Conservation (phyloP, 2,797 vertebrate genomes). For the Telmatherina bonti region DNA sequence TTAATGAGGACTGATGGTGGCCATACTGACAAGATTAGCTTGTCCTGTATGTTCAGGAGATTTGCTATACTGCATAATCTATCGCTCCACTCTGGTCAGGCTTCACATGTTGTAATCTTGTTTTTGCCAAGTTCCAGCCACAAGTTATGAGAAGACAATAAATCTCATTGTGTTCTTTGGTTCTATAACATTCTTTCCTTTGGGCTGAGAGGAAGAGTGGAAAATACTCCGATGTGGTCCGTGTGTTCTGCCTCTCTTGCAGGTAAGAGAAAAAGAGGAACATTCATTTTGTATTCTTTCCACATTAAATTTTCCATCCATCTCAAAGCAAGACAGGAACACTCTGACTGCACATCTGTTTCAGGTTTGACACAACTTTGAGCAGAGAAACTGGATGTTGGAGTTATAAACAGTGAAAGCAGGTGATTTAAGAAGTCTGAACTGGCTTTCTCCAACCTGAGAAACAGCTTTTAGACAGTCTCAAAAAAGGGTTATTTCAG, state of each 20-base stretch:
- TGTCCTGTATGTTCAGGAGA: slow-evolving; percentile 6
- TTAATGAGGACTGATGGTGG: slow-evolving; percentile 40
- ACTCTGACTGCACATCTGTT: slow-evolving; percentile 57
- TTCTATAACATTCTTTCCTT: slow-evolving; percentile 52
- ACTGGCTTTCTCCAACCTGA: slow-evolving; percentile 1
- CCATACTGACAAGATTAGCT: slow-evolving; percentile 19
- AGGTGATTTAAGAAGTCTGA: slow-evolving; percentile 24
- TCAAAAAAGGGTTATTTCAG: neutral
- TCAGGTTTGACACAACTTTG: slow-evolving; percentile 36
- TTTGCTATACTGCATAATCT: slow-evolving; percentile 19
- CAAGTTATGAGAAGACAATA: slow-evolving; percentile 51
- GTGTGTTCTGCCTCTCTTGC: slow-evolving; percentile 3
- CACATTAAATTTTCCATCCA: slow-evolving; percentile 49
- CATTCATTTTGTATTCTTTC: slow-evolving; percentile 42
- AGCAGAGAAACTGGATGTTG: slow-evolving; percentile 16
- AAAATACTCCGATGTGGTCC: slow-evolving; percentile 35
- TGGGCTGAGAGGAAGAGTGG: slow-evolving; percentile 26
- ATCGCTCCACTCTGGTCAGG: slow-evolving; percentile 31
- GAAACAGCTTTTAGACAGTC: neutral
- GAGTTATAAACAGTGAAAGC: slow-evolving; percentile 17
- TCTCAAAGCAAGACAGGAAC: slow-evolving; percentile 45
- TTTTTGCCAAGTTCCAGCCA: slow-evolving; percentile 25
- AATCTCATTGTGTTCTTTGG: slow-evolving; percentile 53
- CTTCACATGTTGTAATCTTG: slow-evolving; percentile 24
- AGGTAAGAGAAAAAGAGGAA: slow-evolving; percentile 41